A percentile compares a stretch with the other conserved stretches of the same genome.
These are phyloP conservation scores for Otus sunia DNA, from an alignment of 2,113 vertebrate species.

Conservation along the genomic window DNA sequence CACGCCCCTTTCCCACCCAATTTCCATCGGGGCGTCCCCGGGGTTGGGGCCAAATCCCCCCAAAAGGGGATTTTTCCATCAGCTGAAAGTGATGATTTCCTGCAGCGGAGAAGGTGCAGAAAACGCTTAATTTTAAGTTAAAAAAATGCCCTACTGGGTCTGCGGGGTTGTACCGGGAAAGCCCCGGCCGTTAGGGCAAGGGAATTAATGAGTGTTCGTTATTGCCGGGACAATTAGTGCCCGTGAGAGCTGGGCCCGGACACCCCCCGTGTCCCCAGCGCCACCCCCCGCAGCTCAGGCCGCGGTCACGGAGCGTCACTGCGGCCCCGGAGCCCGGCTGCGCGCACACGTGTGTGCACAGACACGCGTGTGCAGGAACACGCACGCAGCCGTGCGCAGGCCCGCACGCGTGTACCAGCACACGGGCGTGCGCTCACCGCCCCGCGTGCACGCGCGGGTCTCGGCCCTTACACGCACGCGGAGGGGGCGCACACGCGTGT, in stretches of 20 bases:
- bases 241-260: not conserved
- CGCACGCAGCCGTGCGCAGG: not conserved
- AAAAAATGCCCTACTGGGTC: not conserved
- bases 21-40: not conserved
- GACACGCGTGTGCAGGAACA: not conserved
- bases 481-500: accelerated
- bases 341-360: accelerated
- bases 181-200: accelerated
- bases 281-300: not conserved
- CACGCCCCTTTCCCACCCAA: not conserved
- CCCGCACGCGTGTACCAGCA: not conserved
- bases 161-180: not conserved
- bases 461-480: too few species aligned
- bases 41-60: not conserved
- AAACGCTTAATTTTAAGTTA: not conserved
- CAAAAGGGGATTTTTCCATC: not conserved
- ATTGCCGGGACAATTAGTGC: not conserved
- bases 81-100: not conserved
- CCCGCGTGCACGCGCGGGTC: too few species aligned
- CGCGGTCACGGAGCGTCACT: not conserved
- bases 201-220: not conserved
- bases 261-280: not conserved
- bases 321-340: not conserved
- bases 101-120: not conserved
- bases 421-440: too few species aligned